Conservation (phyloP, 2,888 invertebrate species). For the Leptinotarsa juncta region DNA sequence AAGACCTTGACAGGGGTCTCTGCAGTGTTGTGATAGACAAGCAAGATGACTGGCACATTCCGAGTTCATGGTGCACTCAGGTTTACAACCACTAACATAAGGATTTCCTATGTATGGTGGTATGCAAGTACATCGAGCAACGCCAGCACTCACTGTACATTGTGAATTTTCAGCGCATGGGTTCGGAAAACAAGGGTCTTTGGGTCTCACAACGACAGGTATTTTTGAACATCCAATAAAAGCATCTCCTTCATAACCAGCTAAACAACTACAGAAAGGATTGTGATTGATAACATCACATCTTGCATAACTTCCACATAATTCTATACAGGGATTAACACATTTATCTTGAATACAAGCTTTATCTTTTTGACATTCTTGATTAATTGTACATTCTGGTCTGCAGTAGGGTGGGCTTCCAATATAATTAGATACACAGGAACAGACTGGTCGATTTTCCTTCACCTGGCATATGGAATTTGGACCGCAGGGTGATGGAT, state of each 20-base stretch:
- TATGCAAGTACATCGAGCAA: slow-evolving; percentile 84
- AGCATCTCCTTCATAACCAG: slow-evolving; percentile 85
- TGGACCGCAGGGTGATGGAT: slow-evolving; percentile 75
- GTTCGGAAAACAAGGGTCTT: slow-evolving; percentile 79
- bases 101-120: slow-evolving; percentile 91
- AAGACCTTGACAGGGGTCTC: slow-evolving; percentile 86
- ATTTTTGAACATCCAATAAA: slow-evolving; percentile 81
- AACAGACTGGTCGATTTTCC: slow-evolving; percentile 82
- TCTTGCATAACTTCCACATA: slow-evolving; percentile 83
- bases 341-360: slow-evolving; percentile 88
- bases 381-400: slow-evolving; percentile 86
- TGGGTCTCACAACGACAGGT: slow-evolving; percentile 48
- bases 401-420: slow-evolving; percentile 85
- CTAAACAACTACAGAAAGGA: slow-evolving; percentile 82
- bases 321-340: slow-evolving; percentile 80
- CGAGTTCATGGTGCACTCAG: slow-evolving; percentile 85
- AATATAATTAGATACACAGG: slow-evolving; percentile 81
- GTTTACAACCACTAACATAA: slow-evolving; percentile 85
- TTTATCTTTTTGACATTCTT: slow-evolving; percentile 82
- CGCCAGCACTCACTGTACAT: slow-evolving; percentile 77
- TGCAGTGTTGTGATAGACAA: slow-evolving; percentile 86
- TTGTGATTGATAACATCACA: slow-evolving; percentile 84
- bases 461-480: slow-evolving; percentile 88
- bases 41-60: slow-evolving; percentile 83
- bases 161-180: slow-evolving; percentile 89